A percentile compares a stretch with the other conserved stretches of the same genome.
Evolutionary conservation across 2,888 invertebrate species (phyloP).

Genomic region (Hartigia nigra): DNA sequence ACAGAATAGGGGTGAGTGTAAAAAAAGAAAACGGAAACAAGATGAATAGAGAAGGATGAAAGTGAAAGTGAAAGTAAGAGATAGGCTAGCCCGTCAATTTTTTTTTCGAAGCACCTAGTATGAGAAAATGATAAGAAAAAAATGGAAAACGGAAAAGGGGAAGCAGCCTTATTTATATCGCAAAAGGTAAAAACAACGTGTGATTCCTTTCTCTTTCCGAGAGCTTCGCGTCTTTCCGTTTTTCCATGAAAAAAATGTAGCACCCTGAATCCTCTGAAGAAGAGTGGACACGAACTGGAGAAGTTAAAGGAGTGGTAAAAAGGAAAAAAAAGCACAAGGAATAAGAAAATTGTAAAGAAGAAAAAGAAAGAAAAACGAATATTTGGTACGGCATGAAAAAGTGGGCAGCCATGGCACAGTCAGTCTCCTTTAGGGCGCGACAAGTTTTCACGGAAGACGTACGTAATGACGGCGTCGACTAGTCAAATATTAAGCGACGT

Average conservation of each 20-base stretch:
- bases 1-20: neutral
- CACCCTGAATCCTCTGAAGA: neutral
- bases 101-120: neutral
- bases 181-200: neutral
- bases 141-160: constrained; percentile 1
- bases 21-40: neutral
- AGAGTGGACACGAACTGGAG: neutral
- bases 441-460: neutral
- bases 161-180: neutral
- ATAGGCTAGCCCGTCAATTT: neutral
- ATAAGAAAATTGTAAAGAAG: neutral
- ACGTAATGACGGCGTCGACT: too few species aligned
- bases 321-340: neutral
- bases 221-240: neutral
- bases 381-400: neutral
- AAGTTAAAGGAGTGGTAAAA: neutral
- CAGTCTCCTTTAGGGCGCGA: neutral
- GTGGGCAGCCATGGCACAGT: neutral
- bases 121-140: constrained; percentile 6
- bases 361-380: constrained; percentile 11
- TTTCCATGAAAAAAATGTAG: neutral
- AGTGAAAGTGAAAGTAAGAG: neutral
- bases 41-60: neutral
- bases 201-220: neutral
- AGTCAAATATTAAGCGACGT: neutral